phyloP scores from a whole-genome alignment of 2,888 invertebrate genomes.

The Chrysolina haemoptera region DNA sequence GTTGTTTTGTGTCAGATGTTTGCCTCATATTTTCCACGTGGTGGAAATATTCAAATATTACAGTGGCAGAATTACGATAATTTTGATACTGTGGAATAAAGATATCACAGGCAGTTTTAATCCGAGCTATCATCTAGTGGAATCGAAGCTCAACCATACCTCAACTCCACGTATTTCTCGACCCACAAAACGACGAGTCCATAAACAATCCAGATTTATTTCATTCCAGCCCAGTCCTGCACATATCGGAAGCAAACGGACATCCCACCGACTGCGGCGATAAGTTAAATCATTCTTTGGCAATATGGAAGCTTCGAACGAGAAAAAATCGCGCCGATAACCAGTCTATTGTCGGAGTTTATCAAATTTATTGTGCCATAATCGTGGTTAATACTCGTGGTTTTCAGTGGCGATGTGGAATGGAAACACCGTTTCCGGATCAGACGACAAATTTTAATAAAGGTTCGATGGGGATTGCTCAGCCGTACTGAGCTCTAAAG shows the following conservation, averaged over 20 bases:
- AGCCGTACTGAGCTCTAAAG: not conserved
- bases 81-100: too few relatives aligned
- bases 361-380: slow-evolving; percentile 44
- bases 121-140: too few relatives aligned
- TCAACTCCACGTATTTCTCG: too few relatives aligned
- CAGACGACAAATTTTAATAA: slow-evolving; percentile 6
- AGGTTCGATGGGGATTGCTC: not conserved
- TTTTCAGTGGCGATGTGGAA: slow-evolving; percentile 3
- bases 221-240: slow-evolving; percentile 4
- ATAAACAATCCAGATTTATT: not conserved
- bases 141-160: too few relatives aligned
- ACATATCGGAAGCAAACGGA: slow-evolving; percentile 50
- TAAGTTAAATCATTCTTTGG: slow-evolving; percentile 60
- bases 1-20: too few relatives aligned
- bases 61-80: too few relatives aligned
- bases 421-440: not conserved
- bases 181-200: too few relatives aligned
- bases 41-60: too few relatives aligned
- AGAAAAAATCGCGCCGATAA: slow-evolving; percentile 51
- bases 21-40: too few relatives aligned
- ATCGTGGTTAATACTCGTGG: slow-evolving; percentile 40
- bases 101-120: too few relatives aligned
- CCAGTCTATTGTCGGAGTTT: slow-evolving; percentile 46
- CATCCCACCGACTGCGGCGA: slow-evolving; percentile 56
- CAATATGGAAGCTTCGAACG: slow-evolving; percentile 44